Conservation (phyloP, 2,888 invertebrate genomes). For the Epirrhoe tristata region DNA sequence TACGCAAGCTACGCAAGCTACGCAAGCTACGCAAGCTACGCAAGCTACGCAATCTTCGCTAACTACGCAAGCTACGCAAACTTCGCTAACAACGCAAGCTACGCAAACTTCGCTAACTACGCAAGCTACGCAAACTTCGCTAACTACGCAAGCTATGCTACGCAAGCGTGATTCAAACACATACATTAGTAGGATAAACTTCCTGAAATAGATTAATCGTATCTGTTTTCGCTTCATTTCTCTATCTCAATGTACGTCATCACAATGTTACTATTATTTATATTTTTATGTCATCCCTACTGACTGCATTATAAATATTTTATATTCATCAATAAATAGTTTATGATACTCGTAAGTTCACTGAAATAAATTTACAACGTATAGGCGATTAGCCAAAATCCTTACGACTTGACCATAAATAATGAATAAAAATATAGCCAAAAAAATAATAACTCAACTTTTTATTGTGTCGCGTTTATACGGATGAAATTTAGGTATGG, state of each 20-base stretch:
- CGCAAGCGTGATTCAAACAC: no score
- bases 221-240: constrained; percentile 6
- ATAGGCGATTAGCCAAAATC: constrained; percentile 72
- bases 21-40: no score
- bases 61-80: no score
- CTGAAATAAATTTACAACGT: constrained; percentile 61
- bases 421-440: constrained; percentile 65
- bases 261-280: constrained; percentile 12
- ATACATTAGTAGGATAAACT: no score
- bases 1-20: no score
- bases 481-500: constrained; percentile 51
- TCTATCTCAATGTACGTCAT: constrained; percentile 14
- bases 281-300: constrained; percentile 23
- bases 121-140: no score
- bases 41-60: no score
- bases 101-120: no score
- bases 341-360: constrained; percentile 64
- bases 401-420: constrained; percentile 73
- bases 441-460: constrained; percentile 66
- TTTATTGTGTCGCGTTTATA: constrained; percentile 73
- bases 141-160: no score
- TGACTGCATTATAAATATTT: constrained; percentile 33
- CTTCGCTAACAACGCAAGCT: no score
- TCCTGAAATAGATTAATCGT: background rate
- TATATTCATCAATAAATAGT: constrained; percentile 63